A percentile compares a stretch with the other conserved stretches of the same genome.
These are phyloP conservation scores for Piaya cayana DNA, from an alignment of 2,113 vertebrate species.

Conservation along the genomic window DNA sequence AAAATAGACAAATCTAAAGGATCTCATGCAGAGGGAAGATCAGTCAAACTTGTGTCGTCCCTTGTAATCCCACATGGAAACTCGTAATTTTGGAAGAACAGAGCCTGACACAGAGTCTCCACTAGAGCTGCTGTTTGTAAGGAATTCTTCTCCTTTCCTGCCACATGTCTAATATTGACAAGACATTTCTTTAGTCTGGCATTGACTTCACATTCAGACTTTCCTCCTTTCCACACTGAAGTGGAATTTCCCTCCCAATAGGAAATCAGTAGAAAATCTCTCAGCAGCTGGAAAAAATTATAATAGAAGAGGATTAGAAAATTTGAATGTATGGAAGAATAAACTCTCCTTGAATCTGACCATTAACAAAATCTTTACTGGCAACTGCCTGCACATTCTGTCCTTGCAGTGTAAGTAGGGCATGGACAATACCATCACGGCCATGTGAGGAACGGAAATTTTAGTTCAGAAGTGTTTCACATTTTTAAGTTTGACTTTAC, in stretches of 20 bases:
- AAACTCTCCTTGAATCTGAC: not conserved
- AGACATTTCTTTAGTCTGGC: not conserved
- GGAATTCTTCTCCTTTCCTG: not conserved
- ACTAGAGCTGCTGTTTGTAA: not conserved
- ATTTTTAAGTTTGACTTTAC: not conserved
- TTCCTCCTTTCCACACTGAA: not conserved
- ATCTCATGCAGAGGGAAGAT: not conserved
- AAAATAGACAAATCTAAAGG: not conserved
- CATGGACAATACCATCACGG: not conserved
- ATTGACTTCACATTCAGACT: not conserved
- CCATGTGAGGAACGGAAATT: not conserved
- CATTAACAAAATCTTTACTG: not conserved
- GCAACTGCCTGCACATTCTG: not conserved
- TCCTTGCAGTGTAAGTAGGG: not conserved
- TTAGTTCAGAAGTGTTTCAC: not conserved
- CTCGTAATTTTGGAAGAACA: not conserved
- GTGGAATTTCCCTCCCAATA: not conserved
- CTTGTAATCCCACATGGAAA: not conserved
- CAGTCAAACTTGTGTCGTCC: not conserved
- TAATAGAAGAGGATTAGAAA: not conserved
- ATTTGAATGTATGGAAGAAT: conserved; percentile 13
- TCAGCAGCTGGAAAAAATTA: conserved; percentile 5
- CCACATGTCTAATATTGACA: not conserved
- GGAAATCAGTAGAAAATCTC: conserved; percentile 19
- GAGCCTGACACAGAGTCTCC: not conserved